Evolutionary conservation across 1,140 invertebrate genomes (phyloP).

Genomic region (Chlorops oryzae): DNA sequence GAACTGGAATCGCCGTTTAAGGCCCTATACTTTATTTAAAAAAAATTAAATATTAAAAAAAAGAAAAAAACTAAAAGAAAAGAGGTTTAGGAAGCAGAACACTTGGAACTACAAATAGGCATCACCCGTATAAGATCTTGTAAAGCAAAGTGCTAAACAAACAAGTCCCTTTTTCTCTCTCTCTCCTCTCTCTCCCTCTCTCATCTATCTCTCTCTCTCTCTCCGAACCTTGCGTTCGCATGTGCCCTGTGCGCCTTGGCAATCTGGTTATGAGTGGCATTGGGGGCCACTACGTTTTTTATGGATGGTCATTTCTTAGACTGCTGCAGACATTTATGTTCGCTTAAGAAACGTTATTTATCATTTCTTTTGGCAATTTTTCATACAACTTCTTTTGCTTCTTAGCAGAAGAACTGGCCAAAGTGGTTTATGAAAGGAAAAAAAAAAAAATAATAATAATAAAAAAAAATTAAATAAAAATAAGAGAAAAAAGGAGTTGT

Average conservation of each 20-base stretch:
- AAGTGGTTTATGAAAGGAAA: background rate
- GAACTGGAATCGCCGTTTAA: no score
- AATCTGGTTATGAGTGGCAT: background rate
- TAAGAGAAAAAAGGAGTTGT: no score
- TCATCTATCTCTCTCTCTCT: no score
- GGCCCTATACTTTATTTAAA: no score
- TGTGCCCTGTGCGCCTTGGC: background rate
- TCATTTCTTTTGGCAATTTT: conserved; percentile 36
- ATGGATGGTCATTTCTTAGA: conserved; percentile 6
- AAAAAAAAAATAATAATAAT: background rate
- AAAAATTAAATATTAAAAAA: background rate
- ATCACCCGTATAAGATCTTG: no score
- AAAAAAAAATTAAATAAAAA: no score
- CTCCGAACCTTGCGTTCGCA: no score
- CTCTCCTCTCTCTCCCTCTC: no score
- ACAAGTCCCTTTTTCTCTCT: conserved; percentile 15
- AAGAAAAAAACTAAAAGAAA: background rate
- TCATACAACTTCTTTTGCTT: no score
- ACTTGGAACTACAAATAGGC: no score
- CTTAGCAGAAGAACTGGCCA: no score
- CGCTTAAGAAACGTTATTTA: conserved; percentile 34
- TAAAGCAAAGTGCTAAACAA: conserved; percentile 19
- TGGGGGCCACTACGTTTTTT: conserved; percentile 2
- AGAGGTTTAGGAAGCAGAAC: background rate
- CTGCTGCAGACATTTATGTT: conserved; percentile 15